Evolutionary conservation across 2,113 vertebrate genomes (phyloP).

Genomic region (Bettongia penicillata): DNA sequence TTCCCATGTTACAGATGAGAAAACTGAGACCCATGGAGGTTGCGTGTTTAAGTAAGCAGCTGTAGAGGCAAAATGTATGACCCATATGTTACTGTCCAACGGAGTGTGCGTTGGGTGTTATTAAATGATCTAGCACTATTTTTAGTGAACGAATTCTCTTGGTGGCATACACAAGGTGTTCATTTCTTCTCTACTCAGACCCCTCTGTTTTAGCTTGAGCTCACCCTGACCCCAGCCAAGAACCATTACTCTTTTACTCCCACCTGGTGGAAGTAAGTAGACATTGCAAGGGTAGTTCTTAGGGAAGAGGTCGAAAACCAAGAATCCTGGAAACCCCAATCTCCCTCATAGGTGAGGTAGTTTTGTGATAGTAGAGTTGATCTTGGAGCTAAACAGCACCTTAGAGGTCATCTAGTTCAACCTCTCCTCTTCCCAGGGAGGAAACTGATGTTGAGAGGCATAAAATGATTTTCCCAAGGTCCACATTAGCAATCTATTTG

Average conservation of each 20-base stretch:
- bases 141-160: not conserved
- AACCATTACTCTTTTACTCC: slow-evolving; percentile 46
- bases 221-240: not conserved
- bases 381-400: not conserved
- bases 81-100: not conserved
- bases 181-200: not conserved
- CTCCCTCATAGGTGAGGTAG: not conserved
- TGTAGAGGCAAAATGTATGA: not conserved
- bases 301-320: not conserved
- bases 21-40: not conserved
- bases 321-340: not conserved
- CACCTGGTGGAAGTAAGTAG: slow-evolving; percentile 53
- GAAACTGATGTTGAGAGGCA: not conserved
- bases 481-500: not conserved
- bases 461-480: not conserved
- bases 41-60: not conserved
- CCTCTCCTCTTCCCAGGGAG: not conserved
- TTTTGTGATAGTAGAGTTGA: not conserved
- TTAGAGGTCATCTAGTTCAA: not conserved
- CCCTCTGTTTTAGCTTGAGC: not conserved
- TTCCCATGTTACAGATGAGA: not conserved
- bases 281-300: slow-evolving; percentile 71
- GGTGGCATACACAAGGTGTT: not conserved
- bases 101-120: slow-evolving; percentile 19
- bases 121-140: not conserved